phyloP scores from a whole-genome alignment of 2,888 invertebrate genomes.

The Lypha dubia region DNA sequence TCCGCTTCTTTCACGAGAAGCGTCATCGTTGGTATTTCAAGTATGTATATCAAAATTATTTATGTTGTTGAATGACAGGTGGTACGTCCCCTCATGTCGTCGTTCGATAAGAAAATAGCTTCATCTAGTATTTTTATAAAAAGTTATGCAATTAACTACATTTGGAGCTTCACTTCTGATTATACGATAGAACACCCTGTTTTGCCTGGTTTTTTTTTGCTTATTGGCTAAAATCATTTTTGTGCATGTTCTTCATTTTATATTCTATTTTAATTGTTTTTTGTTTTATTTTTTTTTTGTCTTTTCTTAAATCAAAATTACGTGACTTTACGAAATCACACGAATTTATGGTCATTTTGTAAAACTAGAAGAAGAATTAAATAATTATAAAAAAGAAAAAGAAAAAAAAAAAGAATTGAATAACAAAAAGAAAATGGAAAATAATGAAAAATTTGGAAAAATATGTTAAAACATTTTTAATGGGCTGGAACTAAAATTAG shows the following conservation, averaged over 20 bases:
- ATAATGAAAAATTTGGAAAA: constrained; percentile 28
- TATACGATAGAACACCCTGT: neutral
- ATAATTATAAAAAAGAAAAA: no score
- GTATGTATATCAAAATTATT: no score
- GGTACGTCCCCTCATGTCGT: no score
- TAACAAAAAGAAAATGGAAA: neutral
- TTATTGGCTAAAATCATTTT: constrained; percentile 29
- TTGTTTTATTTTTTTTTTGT: neutral
- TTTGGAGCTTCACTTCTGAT: neutral
- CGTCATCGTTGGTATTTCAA: no score
- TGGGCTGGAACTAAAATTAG: neutral
- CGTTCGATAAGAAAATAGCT: no score
- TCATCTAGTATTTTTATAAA: no score
- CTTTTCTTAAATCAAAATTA: constrained; percentile 50
- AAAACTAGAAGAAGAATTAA: constrained; percentile 34
- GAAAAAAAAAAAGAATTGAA: neutral
- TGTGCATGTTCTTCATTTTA: constrained; percentile 40
- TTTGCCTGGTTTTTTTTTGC: neutral
- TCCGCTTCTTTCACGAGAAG: no score
- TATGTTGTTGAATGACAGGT: no score
- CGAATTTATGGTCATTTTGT: constrained; percentile 59
- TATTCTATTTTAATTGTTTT: constrained; percentile 17
- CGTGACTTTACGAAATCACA: constrained; percentile 68
- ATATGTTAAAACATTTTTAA: neutral
- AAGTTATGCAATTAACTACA: neutral